phyloP scores from a whole-genome alignment of 2,113 vertebrate species.

The Mus spicilegus region DNA sequence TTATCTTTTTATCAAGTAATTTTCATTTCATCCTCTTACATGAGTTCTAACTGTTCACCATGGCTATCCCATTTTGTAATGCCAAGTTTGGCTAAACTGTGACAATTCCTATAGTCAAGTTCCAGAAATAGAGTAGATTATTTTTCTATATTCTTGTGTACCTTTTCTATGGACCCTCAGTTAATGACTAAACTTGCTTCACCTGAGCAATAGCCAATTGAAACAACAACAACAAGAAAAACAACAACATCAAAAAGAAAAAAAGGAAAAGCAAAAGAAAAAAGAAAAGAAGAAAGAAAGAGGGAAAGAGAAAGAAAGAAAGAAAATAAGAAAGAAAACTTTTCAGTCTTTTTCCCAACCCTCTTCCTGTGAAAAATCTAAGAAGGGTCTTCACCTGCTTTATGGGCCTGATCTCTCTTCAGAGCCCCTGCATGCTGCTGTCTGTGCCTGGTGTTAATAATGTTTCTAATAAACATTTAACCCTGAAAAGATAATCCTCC shows the following conservation, averaged over 20 bases:
- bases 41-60: not conserved
- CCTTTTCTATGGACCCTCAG: not conserved
- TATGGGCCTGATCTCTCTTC: not conserved
- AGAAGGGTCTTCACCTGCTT: not conserved
- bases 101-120: not conserved
- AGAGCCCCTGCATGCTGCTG: not conserved
- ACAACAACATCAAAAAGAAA: not conserved
- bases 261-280: too few species aligned
- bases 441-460: not conserved
- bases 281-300: too few species aligned
- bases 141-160: not conserved
- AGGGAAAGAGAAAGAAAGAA: too few species aligned
- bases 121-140: not conserved
- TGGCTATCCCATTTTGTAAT: not conserved
- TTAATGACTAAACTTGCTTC: not conserved
- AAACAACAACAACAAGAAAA: too few species aligned
- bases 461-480: not conserved
- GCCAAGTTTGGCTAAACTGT: not conserved
- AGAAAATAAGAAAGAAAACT: not conserved
- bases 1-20: constrained; percentile 16
- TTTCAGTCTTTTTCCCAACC: not conserved
- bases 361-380: not conserved
- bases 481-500: not conserved
- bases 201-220: not conserved
- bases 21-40: not conserved